Evolutionary conservation across 2,797 vertebrate genomes (phyloP), one percentile per base, ranked within the genome.

Genomic region (Cephalopachus bancanus): DNA sequence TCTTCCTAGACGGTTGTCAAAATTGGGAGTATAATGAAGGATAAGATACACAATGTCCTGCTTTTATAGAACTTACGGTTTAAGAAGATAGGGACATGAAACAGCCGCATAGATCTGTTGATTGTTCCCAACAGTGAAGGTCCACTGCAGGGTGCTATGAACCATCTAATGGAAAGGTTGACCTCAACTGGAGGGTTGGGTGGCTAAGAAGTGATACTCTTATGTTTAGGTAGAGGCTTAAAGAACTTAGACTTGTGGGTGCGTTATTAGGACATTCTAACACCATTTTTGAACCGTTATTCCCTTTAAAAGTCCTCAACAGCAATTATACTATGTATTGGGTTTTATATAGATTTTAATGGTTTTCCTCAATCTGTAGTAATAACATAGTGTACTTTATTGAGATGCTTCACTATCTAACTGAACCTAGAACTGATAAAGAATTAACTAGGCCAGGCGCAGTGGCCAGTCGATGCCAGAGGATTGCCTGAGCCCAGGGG

Each of bases 341-440:
- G 24, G 0, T 60, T 93, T 95, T 64, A 30, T 64, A 64, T 44
- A 64, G 75, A 83, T 83, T 85, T 71, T 91, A 94, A 88, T 88
- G 37, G 22, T 76, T 92, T 94, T 33, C 19, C 19, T 85, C 53
- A 20, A n/a, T 62, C 30, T 10, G 5, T 65, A 92, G n/a, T 84
- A 92, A 93, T 83, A 71, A 55, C 33, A 19, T 28, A 60, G 8
- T 33, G 20, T 53, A 20, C 37, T 89, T 80, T 69, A 89, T 62
- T 55, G 75, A 94, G 81, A 94, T 85, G 44, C 15, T 75, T 95
- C 97, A 86, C 86, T 92, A 91, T 90, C n/a, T 94, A 89, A 95
- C 75, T 97, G 95, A 96, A 91, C 97, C 91, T 95, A 95, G 94
- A 98, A 93, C 75, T 94, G 55, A 64, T 86, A 81, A 93, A 79